Evolutionary conservation across 92 coral and sea anemone genomes (phyloP).

Genomic region (Epizoanthus scotinus): DNA sequence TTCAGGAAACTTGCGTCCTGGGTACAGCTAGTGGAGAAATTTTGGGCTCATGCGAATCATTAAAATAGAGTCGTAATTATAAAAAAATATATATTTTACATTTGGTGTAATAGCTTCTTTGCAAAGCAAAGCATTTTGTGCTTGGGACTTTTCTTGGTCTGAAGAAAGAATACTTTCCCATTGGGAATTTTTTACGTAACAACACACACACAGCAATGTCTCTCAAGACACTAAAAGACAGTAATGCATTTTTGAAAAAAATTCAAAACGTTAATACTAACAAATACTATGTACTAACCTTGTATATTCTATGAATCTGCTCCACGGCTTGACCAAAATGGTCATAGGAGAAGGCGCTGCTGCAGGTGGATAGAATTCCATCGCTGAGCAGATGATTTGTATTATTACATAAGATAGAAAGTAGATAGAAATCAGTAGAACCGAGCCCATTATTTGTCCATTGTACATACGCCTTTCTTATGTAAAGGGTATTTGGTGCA

Average conservation of each 20-base stretch:
- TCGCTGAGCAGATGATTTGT: constrained; percentile 23
- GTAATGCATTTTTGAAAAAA: constrained; percentile 25
- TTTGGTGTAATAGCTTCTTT: constrained; percentile 37
- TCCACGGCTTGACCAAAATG: constrained; percentile 43
- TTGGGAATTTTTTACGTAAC: constrained; percentile 37
- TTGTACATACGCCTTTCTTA: constrained; percentile 40
- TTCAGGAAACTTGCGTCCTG: background rate
- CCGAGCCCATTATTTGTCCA: constrained; percentile 40
- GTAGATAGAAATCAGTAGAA: background rate
- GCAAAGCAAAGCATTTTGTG: constrained; percentile 46
- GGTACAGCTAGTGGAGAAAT: constrained; percentile 27
- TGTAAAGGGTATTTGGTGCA: constrained; percentile 42
- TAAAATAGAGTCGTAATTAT: background rate
- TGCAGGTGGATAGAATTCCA: background rate
- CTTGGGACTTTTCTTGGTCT: constrained; percentile 34
- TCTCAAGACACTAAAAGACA: constrained; percentile 28
- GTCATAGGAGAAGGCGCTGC: constrained; percentile 14
- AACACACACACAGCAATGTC: constrained; percentile 7
- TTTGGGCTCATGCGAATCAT: constrained; percentile 27
- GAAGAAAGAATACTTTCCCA: constrained; percentile 30
- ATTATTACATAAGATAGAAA: background rate
- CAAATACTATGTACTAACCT: constrained; percentile 43
- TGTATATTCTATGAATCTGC: constrained; percentile 43
- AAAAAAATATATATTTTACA: constrained; percentile 23
- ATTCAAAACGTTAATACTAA: constrained; percentile 2